These are phyloP conservation scores for Hypselothyrea guttata DNA, from an alignment of 2,888 invertebrate genomes.

Conservation along the genomic window DNA sequence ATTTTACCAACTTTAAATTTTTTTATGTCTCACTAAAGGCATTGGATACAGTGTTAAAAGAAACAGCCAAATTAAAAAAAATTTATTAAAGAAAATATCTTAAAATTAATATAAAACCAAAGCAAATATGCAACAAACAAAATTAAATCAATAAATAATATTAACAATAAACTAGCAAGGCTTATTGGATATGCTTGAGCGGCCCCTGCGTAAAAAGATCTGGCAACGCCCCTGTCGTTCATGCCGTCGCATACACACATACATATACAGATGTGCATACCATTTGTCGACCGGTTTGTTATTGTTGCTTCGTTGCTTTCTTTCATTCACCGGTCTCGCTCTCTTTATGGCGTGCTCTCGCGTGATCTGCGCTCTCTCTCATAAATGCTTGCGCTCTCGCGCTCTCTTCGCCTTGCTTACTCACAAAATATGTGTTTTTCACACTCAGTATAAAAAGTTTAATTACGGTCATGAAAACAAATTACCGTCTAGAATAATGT, in stretches of 20 bases:
- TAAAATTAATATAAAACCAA: too few relatives aligned
- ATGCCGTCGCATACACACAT: not conserved
- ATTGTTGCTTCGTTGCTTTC: conserved; percentile 31
- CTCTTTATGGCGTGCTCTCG: conserved; percentile 17
- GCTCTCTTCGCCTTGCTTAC: conserved; percentile 7
- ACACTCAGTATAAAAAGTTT: conserved; percentile 22
- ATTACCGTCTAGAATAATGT: not conserved
- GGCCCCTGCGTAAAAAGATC: conserved; percentile 2
- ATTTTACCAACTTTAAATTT: too few relatives aligned
- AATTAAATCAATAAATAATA: too few relatives aligned
- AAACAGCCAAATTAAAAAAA: too few relatives aligned
- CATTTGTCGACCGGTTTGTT: conserved; percentile 48
- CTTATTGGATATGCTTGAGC: conserved; percentile 6
- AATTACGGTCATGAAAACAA: not conserved
- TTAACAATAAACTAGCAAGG: too few relatives aligned
- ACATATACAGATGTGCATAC: conserved; percentile 3
- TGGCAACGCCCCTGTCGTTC: conserved; percentile 11
- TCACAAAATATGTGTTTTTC: conserved; percentile 1
- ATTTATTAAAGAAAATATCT: too few relatives aligned
- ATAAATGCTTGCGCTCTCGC: conserved; percentile 24
- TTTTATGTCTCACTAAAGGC: too few relatives aligned
- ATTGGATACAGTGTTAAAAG: too few relatives aligned
- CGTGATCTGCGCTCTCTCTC: not conserved
- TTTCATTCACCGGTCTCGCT: conserved; percentile 57
- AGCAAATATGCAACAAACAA: too few relatives aligned